Percentiles rank a stretch among this genome's conserved stretches.
phyloP scores from a whole-genome alignment of 2,797 vertebrate genomes.

The Hafferia zeledoni region DNA sequence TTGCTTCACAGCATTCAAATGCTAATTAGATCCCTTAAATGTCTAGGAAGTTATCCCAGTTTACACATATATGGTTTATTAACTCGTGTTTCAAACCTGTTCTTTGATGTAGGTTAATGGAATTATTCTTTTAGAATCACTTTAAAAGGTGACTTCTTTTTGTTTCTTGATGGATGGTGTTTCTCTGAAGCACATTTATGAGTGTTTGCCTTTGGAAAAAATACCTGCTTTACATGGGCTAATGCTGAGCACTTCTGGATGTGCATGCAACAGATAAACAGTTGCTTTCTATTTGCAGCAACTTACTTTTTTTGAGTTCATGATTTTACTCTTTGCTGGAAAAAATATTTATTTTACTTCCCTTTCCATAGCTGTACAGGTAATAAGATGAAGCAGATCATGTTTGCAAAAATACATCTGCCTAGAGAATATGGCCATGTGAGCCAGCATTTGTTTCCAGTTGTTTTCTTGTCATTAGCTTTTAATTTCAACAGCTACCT shows the following conservation, averaged over 20 bases:
- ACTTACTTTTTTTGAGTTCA: slow-evolving; percentile 60
- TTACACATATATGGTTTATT: slow-evolving; percentile 62
- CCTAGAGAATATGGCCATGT: slow-evolving; percentile 23
- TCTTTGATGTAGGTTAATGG: slow-evolving; percentile 57
- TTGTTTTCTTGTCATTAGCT: slow-evolving; percentile 79
- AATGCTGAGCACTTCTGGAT: neutral
- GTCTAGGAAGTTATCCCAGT: slow-evolving; percentile 59
- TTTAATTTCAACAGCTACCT: slow-evolving; percentile 80
- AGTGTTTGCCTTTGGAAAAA: slow-evolving; percentile 48
- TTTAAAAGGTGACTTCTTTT: slow-evolving; percentile 59
- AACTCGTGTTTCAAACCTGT: slow-evolving; percentile 55
- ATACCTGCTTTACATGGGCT: neutral
- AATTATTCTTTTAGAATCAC: slow-evolving; percentile 72
- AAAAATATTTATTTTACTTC: slow-evolving; percentile 36
- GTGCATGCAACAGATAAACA: neutral
- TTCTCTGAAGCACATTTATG: slow-evolving; percentile 49
- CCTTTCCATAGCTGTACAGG: neutral
- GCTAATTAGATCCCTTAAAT: slow-evolving; percentile 59
- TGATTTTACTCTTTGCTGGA: slow-evolving; percentile 13
- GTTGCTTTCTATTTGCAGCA: slow-evolving; percentile 45
- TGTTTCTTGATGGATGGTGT: slow-evolving; percentile 38
- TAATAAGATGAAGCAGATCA: slow-evolving; percentile 19
- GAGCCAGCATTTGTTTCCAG: slow-evolving; percentile 68
- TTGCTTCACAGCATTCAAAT: slow-evolving; percentile 59
- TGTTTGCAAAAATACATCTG: slow-evolving; percentile 19